A percentile compares a stretch with the other conserved stretches of the same genome.
Evolutionary conservation across 2,113 vertebrate species (phyloP).

Genomic region (Paratilapia polleni): DNA sequence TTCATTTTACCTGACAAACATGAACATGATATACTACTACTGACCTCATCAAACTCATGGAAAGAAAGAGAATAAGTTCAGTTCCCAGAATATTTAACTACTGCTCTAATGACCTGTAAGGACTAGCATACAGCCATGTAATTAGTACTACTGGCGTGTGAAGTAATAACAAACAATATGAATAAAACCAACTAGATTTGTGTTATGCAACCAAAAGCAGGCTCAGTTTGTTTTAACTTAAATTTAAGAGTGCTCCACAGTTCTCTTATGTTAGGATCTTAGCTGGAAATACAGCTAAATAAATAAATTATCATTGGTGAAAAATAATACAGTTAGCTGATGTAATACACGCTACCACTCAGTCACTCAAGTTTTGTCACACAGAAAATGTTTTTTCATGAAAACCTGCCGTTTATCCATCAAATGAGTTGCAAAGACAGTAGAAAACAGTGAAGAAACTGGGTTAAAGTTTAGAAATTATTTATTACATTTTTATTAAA

Average conservation of each 20-base stretch:
- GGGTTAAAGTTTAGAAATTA: neutral
- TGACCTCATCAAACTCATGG: neutral
- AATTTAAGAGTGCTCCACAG: neutral
- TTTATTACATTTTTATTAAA: neutral
- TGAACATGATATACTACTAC: neutral
- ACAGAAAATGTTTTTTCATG: neutral
- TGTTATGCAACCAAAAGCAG: neutral
- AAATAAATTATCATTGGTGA: neutral
- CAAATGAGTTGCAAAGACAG: neutral
- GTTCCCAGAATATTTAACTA: neutral
- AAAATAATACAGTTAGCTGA: neutral
- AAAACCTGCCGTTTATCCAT: neutral
- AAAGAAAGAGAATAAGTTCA: neutral
- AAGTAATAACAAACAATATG: neutral
- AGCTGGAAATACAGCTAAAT: too few species aligned
- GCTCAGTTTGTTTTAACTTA: neutral
- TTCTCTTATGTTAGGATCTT: too few species aligned
- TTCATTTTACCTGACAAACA: neutral
- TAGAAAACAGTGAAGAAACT: neutral
- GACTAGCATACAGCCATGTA: neutral
- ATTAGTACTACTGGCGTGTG: neutral
- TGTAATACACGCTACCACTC: neutral
- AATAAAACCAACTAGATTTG: neutral
- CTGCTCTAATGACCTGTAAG: neutral
- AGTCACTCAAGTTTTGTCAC: neutral